Base-by-base conservation (phyloP, 2,113 vertebrate species). In the Laticauda colubrina region DNA sequence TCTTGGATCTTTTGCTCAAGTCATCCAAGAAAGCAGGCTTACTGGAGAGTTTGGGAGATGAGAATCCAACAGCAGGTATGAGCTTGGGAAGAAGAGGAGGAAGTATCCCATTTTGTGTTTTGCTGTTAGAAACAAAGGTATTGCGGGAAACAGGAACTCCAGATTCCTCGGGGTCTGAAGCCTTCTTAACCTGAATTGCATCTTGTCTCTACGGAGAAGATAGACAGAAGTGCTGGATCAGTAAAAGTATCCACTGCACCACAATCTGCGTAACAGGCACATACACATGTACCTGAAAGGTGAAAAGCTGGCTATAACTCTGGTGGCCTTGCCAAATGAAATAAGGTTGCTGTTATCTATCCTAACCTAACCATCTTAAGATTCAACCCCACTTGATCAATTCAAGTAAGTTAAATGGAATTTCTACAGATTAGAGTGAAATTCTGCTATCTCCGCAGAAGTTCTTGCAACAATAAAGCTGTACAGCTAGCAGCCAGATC, bases 1-100 rank as follows among this genome's bases (percentile, higher is more conserved):
- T 99, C 97, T 98, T 99, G 94, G 97, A 96, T 94, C 97, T 98
- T 96, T 96, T 98, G 53, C 97, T 97, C 3, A 97, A 85, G 5
- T 98, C 98, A 5, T 97, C 97, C 0, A 98, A 96, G 51, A 98
- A 14, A 0, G 94, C 23, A 24, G 96, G 95, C 89, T 97, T 98
- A 2, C 93, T 96, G 43, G 88, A 94, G 94, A 57, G 96, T 96
- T 87, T 97, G 95, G 93, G 96, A 89, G 92, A 98, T 0, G 12
- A 97, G 95, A 90, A 97, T 56, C 85, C 98, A 61, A 61, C 2
- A 45, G 85, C 0, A 0, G 93, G 55, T 0, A 90, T 86, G 75
- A 26, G 87, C 91, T 96, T 97, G 0, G 89, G 56, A 85, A 55
- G 53, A 56, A 45, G 55, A 89, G 26, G 59, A 59, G 53, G 61